A percentile compares a stretch with the other conserved stretches of the same genome.
Evolutionary conservation across 2,797 vertebrate species (phyloP).

Genomic region (Arnoldichthys spilopterus): DNA sequence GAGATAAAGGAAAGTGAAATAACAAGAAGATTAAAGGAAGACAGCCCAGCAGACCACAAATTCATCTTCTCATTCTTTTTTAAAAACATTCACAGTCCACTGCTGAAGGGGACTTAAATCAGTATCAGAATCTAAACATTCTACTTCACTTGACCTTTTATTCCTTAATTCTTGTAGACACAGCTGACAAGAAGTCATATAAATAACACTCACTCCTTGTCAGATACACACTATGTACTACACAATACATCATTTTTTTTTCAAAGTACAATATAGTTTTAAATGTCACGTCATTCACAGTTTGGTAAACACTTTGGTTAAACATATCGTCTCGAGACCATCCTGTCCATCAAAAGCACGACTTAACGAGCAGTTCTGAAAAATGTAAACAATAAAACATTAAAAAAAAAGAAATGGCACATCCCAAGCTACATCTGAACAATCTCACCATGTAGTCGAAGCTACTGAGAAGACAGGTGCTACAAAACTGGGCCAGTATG

Average conservation of each 20-base stretch:
- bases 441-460: conserved; percentile 2
- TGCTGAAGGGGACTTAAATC: conserved; percentile 6
- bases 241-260: conserved; percentile 38
- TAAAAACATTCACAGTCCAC: not conserved
- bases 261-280: conserved; percentile 63
- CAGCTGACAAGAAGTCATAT: conserved; percentile 39
- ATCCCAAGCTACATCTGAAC: conserved; percentile 72
- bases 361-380: conserved; percentile 20
- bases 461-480: not conserved
- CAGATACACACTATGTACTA: conserved; percentile 59
- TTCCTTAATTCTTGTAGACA: conserved; percentile 46
- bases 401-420: conserved; percentile 76
- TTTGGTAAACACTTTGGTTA: conserved; percentile 81
- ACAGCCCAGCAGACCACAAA: not conserved
- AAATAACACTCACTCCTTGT: conserved; percentile 41
- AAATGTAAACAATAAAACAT: conserved; percentile 38
- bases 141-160: conserved; percentile 49
- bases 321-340: conserved; percentile 62
- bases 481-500: conserved; percentile 17
- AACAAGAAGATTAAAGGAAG: not conserved
- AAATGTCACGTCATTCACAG: conserved; percentile 74
- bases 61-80: not conserved
- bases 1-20: not conserved
- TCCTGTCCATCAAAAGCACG: conserved; percentile 20
- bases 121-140: conserved; percentile 10